Evolutionary conservation across 2,113 vertebrate species (phyloP).

Genomic region (Neogobius melanostomus): DNA sequence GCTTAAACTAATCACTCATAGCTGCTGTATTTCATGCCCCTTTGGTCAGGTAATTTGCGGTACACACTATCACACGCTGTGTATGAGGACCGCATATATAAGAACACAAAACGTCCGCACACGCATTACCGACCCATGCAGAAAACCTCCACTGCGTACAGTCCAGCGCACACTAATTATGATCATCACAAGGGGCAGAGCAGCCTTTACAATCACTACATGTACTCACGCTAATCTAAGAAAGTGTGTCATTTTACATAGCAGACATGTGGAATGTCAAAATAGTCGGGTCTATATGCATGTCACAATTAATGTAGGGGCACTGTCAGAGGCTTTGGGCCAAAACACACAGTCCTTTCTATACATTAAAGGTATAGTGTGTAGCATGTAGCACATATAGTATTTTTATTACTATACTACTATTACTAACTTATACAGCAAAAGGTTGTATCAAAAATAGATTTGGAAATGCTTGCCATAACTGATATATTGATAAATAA

Average conservation of each 20-base stretch:
- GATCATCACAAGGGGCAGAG: slow-evolving; percentile 39
- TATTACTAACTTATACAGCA: too few species aligned
- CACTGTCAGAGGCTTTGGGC: not conserved
- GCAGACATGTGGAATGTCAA: slow-evolving; percentile 31
- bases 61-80: not conserved
- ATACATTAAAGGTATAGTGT: too few species aligned
- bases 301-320: slow-evolving; percentile 23
- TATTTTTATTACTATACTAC: too few species aligned
- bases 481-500: not conserved
- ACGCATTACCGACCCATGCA: slow-evolving; percentile 25
- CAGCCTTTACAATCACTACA: slow-evolving; percentile 29
- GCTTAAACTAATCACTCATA: too few species aligned
- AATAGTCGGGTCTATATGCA: slow-evolving; percentile 7
- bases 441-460: too few species aligned
- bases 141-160: slow-evolving; percentile 25
- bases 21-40: slow-evolving; percentile 1
- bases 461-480: too few species aligned
- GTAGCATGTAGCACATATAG: too few species aligned
- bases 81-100: not conserved
- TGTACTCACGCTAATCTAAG: slow-evolving; percentile 33
- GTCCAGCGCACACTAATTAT: slow-evolving; percentile 32
- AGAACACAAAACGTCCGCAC: not conserved
- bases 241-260: slow-evolving; percentile 43
- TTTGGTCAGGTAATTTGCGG: slow-evolving; percentile 1
- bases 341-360: not conserved